Evolutionary conservation across 2,113 vertebrate genomes (phyloP).

Genomic region (Noturus placidus): DNA sequence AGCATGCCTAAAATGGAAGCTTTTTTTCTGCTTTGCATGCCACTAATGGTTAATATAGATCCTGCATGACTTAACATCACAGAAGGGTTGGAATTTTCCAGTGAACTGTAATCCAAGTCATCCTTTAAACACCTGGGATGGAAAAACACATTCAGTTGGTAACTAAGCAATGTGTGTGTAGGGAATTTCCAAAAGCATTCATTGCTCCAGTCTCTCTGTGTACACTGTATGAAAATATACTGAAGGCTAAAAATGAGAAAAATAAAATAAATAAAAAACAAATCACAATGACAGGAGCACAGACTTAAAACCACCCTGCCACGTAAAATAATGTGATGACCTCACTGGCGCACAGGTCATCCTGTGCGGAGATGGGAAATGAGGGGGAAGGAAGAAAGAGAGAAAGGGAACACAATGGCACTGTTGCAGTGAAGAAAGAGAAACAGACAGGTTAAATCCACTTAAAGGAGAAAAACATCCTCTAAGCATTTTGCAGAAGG

Average conservation of each 20-base stretch:
- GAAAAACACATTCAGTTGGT: slow-evolving; percentile 52
- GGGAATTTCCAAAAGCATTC: slow-evolving; percentile 64
- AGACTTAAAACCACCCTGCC: slow-evolving; percentile 52
- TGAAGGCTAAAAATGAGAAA: neutral
- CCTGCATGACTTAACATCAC: slow-evolving; percentile 15
- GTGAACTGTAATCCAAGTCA: slow-evolving; percentile 64
- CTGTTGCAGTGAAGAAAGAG: slow-evolving; percentile 31
- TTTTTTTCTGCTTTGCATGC: neutral
- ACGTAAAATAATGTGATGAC: slow-evolving; percentile 57
- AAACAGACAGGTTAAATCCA: slow-evolving; percentile 50
- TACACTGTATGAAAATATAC: neutral
- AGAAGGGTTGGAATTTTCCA: slow-evolving; percentile 54
- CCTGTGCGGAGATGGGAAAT: slow-evolving; percentile 42
- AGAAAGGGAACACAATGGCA: slow-evolving; percentile 36
- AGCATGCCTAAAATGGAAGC: neutral
- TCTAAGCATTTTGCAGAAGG: slow-evolving; percentile 51
- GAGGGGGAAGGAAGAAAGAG: slow-evolving; percentile 23
- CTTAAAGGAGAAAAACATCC: slow-evolving; percentile 47
- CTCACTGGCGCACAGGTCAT: slow-evolving; percentile 48
- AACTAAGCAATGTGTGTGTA: slow-evolving; percentile 30
- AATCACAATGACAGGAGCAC: slow-evolving; percentile 11
- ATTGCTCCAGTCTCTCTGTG: neutral
- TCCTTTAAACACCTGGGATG: slow-evolving; percentile 62
- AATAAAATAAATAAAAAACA: neutral
- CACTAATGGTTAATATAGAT: neutral